These are phyloP conservation scores for Mnemiopsis leidyi DNA, from an alignment of 37 sponge, comb jelly and placozoan genomes.

Conservation along the genomic window DNA sequence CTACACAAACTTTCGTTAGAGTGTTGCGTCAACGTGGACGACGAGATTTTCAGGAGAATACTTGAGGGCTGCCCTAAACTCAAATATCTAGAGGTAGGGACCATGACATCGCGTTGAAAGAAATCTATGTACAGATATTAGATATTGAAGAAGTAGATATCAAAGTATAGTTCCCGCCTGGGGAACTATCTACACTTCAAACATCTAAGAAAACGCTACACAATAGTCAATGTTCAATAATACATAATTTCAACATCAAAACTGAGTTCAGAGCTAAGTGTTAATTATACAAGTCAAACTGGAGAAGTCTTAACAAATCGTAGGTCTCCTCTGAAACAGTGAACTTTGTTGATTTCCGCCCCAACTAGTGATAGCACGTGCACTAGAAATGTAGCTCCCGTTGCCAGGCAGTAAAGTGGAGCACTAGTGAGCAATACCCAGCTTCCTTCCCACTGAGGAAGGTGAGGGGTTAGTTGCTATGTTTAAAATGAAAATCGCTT, in stretches of 20 bases:
- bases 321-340: conserved; percentile 19
- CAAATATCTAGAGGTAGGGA: conserved; percentile 45
- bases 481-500: no score
- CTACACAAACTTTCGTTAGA: conserved; percentile 56
- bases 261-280: background rate
- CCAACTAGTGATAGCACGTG: background rate
- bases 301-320: conserved; percentile 20
- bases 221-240: no score
- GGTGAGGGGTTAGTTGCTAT: background rate
- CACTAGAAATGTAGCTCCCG: background rate
- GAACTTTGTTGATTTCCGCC: background rate
- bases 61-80: conserved; percentile 54
- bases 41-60: conserved; percentile 1
- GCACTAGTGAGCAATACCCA: background rate
- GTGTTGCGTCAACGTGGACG: conserved; percentile 56
- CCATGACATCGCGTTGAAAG: background rate
- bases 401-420: background rate
- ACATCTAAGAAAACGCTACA: no score
- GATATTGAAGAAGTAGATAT: no score
- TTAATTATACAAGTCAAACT: background rate
- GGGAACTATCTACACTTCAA: no score
- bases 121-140: no score
- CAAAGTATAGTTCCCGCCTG: no score
- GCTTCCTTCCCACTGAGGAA: background rate
- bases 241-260: background rate